Evolutionary conservation across 2,113 vertebrate species (phyloP), one percentile per base, ranked within the genome.

Genomic region (Tupaia tana): DNA sequence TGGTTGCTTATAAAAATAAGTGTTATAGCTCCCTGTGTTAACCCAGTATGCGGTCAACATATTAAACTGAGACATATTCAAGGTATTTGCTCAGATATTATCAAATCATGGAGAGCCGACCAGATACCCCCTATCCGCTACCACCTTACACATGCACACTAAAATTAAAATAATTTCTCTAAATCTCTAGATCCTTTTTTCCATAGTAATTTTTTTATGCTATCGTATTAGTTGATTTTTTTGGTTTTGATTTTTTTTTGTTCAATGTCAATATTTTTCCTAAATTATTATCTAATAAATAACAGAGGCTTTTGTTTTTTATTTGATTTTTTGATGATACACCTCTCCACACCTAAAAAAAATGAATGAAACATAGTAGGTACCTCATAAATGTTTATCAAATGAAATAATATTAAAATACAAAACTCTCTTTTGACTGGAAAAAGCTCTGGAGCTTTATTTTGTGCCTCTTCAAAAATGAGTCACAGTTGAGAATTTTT

Each of bases 1-100:
- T 43, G 58, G 12, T 80, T 64, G 58, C 13, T 97, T 77, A 75
- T 92, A 97, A 93, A 95, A 97, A 90, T 79, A 97, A 93, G 20
- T 54, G 4, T 12, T 13, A 27, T 31, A 93, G 7, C 9, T 73
- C 20, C 25, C 9, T 78, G 6, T 9, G 43, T 73, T 58, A 93
- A 34, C 12, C 0, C 54, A 81, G 1, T 61, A 52, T 93, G 15
- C 3, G 24, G 22, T 22, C 52, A 70, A 94, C 27, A 77, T 0
- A 85, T 2, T 58, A 93, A 97, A 95, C 24, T 29, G 61, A 96
- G 27, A 96, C 34, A 91, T 81, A 87, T 25, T 11, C 22, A 31
- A 84, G 13, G 1, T 61, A 69, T 80, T 81, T 77, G 34, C 16
- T 78, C 25, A 63, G 52, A 89, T 71, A 34, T 27, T 2, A 67